Evolutionary conservation across 2,888 invertebrate species (phyloP), one percentile per base, ranked within the genome.

Genomic region (Euplagia quadripunctaria): DNA sequence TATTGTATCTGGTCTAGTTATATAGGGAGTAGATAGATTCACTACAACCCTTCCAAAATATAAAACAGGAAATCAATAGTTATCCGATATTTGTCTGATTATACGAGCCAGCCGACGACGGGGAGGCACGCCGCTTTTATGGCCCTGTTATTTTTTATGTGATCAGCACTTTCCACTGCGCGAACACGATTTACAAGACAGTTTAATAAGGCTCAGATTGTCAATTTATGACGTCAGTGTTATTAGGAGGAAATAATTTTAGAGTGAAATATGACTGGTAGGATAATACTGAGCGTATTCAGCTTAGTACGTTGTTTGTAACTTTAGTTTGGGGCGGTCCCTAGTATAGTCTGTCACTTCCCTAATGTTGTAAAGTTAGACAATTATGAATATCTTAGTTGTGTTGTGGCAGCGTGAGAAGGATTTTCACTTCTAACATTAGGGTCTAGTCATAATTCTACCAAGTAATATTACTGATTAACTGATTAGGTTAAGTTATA

Each of bases 121-220:
- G 86, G 86, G 87, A 82, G 82, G 79, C 84, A 81, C 85, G 85
- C 85, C 82, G 85, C 78, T 89, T 91, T 93, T 91, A 92, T 87
- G 72, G 84, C 80, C 89, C 90, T 90, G 92, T 93, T 93, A 93
- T 93, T 93, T 93, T 94, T 93, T 93, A 94, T 93, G 90, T 88
- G 84, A 87, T 88, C 88, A 88, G 87, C 90, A 90, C 87, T 92
- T 86, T 86, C 83, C 86, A 85, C 85, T 80, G 82, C 79, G 87
- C 78, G 85, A 79, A 79, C 80, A 80, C 86, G 82, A 89, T 88
- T 89, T 88, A 88, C 86, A 86, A 82, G 83, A 83, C 87, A 87
- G 80, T 87, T 83, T 88, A 88, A 88, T 88, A 88, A 88, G 86
- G 84, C 83, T 86, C 85, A 82, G 83, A 85, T 85, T 73, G 81